phyloP scores from a whole-genome alignment of 2,113 vertebrate species.

The Dromaius novaehollandiae region DNA sequence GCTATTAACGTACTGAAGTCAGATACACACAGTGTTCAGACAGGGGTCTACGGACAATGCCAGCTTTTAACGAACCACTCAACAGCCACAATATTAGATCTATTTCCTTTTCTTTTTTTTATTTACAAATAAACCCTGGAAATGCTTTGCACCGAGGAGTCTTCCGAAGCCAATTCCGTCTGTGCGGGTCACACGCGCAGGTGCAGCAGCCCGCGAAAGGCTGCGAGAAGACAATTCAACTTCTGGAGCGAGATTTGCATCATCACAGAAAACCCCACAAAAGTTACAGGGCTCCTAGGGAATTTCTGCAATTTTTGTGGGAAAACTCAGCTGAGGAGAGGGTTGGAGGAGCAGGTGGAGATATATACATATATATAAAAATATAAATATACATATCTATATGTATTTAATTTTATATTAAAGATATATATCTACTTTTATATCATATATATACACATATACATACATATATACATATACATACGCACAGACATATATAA shows the following conservation, averaged over 20 bases:
- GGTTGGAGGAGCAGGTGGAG: neutral
- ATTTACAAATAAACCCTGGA: neutral
- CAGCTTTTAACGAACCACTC: neutral
- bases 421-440: too few species aligned
- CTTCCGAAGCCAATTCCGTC: neutral
- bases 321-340: neutral
- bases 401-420: too few species aligned
- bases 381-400: too few species aligned
- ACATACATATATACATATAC: too few species aligned
- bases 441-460: too few species aligned
- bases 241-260: neutral
- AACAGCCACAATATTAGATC: neutral
- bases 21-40: neutral
- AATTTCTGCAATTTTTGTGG: neutral
- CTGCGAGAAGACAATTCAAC: neutral
- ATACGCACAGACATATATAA: too few species aligned
- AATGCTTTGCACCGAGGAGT: fast-evolving
- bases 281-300: neutral
- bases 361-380: too few species aligned
- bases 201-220: neutral
- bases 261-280: neutral
- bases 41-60: neutral
- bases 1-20: constrained; percentile 51
- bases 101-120: fast-evolving
- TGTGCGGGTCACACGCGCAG: fast-evolving